A percentile compares a stretch with the other conserved stretches of the same genome.
phyloP scores from a whole-genome alignment of 2,113 vertebrate species.

The Ceyx cyanopectus region DNA sequence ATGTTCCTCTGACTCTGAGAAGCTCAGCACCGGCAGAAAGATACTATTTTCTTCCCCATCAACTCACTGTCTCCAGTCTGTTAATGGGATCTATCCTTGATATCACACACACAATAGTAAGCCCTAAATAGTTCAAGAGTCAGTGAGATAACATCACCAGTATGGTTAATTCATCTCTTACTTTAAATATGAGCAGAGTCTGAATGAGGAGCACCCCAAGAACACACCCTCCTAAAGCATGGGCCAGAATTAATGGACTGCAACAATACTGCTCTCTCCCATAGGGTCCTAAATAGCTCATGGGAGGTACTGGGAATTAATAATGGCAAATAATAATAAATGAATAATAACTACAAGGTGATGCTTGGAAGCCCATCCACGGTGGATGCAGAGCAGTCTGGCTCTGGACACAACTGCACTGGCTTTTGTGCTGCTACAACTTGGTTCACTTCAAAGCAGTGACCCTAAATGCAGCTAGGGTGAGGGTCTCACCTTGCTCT shows the following conservation, averaged over 20 bases:
- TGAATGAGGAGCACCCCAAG: not conserved
- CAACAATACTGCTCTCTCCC: fast-evolving
- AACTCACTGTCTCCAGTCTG: not conserved
- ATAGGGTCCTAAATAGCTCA: not conserved
- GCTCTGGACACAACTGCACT: too few species aligned
- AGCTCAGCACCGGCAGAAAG: not conserved
- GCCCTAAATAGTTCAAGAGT: not conserved
- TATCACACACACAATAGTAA: not conserved
- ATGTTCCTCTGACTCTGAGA: not conserved
- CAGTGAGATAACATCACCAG: not conserved
- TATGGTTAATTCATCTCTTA: not conserved
- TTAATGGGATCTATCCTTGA: not conserved
- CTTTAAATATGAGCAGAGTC: not conserved
- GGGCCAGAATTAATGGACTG: fast-evolving
- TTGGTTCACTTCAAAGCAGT: too few species aligned
- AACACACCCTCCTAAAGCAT: not conserved
- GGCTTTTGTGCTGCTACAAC: too few species aligned
- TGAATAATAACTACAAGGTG: too few species aligned
- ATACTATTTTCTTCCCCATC: not conserved
- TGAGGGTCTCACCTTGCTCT: too few species aligned
- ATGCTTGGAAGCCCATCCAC: too few species aligned
- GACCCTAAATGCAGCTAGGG: too few species aligned
- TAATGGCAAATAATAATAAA: too few species aligned
- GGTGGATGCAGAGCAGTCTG: too few species aligned
- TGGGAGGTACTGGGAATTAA: not conserved